These are phyloP conservation scores for Stomatorhinus walkeri DNA, from an alignment of 2,797 vertebrate genomes.

Conservation along the genomic window DNA sequence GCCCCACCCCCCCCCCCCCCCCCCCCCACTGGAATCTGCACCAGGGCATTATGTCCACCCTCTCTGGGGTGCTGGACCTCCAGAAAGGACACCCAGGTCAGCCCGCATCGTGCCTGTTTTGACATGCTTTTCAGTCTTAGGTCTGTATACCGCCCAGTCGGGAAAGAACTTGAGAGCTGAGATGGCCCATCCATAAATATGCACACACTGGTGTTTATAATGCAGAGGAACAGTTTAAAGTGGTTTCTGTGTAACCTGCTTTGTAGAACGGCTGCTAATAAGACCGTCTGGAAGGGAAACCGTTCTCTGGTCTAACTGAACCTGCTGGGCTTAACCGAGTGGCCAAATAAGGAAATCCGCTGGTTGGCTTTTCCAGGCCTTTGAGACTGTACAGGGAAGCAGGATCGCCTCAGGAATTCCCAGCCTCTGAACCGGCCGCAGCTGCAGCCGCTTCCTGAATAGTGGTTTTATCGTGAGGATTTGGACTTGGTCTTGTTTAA, in stretches of 20 bases:
- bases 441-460: constrained; percentile 11
- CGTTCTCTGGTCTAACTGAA: background rate
- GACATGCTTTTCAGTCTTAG: background rate
- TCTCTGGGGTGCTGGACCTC: constrained; percentile 16
- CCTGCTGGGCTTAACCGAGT: background rate
- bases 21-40: constrained; percentile 21
- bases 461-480: background rate
- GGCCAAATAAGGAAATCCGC: background rate
- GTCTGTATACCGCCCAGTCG: background rate
- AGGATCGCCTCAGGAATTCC: background rate
- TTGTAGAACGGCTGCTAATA: background rate
- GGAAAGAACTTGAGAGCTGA: background rate
- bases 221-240: background rate
- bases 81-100: constrained; percentile 46
- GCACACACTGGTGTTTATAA: background rate
- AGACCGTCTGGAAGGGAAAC: background rate
- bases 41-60: constrained; percentile 28
- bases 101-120: constrained; percentile 27
- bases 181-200: background rate
- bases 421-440: background rate
- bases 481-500: constrained; percentile 18
- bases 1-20: background rate
- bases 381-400: background rate
- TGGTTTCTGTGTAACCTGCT: background rate
- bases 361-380: background rate